Conservation (phyloP, 2,888 invertebrate species). For the Tetheella fluctuosa region DNA sequence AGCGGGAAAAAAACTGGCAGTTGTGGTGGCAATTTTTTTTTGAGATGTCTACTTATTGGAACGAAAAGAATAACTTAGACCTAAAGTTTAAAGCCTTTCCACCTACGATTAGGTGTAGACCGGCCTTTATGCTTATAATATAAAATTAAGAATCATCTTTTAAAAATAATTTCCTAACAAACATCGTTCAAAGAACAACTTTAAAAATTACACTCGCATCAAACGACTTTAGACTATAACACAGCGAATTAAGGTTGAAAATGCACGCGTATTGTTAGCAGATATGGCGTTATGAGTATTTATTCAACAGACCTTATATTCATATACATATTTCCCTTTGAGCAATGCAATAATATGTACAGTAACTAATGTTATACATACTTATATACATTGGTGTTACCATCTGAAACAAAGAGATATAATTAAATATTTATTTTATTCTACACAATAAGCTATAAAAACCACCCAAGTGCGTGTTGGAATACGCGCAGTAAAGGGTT, state of each 20-base stretch:
- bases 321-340: conserved; percentile 39
- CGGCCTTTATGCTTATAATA: no score
- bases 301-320: not conserved
- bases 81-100: no score
- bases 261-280: not conserved
- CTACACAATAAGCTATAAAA: no score
- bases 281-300: conserved; percentile 13
- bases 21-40: no score
- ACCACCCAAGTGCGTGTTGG: no score
- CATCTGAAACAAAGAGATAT: conserved; percentile 50
- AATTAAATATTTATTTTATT: not conserved
- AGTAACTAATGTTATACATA: conserved; percentile 44
- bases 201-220: not conserved
- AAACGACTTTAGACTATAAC: not conserved
- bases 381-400: conserved; percentile 52
- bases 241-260: not conserved
- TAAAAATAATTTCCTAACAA: not conserved
- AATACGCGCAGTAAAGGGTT: no score
- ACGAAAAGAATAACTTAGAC: no score
- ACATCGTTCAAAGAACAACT: not conserved
- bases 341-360: conserved; percentile 58
- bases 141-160: no score
- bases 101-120: no score
- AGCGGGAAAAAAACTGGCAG: no score
- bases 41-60: no score